Base-by-base conservation (phyloP, 2,888 invertebrate genomes). In the Lochmaea crataegi region DNA sequence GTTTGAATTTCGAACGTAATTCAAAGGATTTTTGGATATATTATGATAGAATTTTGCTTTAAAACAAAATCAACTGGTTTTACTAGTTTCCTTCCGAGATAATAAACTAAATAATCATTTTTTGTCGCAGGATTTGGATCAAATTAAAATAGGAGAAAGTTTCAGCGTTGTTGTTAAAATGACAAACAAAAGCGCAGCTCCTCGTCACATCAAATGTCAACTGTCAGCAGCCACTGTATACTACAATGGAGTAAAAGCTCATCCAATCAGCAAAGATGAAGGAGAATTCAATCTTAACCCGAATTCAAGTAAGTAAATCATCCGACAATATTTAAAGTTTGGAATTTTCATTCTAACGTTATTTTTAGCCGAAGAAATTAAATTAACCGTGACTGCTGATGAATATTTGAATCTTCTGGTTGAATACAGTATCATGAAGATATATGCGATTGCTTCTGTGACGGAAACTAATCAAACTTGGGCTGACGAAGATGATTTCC, bases 401-500 rank as follows among this genome's bases (percentile, higher is more conserved):
- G 94, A 94, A 65, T 95, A 95, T 84, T 83, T 94, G 71, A 91
- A 92, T n/a, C 93, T 93, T 84, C 85, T 95, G 79, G 94, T 94
- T 10, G 95, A 95, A 84, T 94, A 94, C 83, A 91, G 92, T 82
- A 92, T 92, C 84, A 90, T 95, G 90, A 94, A 94, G 87, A 90
- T 95, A 76, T 92, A 92, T 32, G 93, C 92, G 4, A 92, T 94
- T 85, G 93, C 93, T 18, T 91, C 91, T n/a, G 94, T 95, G 0
- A 89, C 90, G 68, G 94, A 95, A 85, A 95, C 95, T 16, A 91
- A 91, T 69, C 94, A 95, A 85, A 92, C 94, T 2, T 95, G 94
- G 93, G 92, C 93, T 0, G 94, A 92, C 77, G 94, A 94, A 81
- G 94, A 95, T 80, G 94, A 94, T 86, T 94, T 94, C 87, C 92